These are phyloP conservation scores for Urosaurus nigricauda DNA, from an alignment of 2,797 vertebrate genomes.

Conservation along the genomic window DNA sequence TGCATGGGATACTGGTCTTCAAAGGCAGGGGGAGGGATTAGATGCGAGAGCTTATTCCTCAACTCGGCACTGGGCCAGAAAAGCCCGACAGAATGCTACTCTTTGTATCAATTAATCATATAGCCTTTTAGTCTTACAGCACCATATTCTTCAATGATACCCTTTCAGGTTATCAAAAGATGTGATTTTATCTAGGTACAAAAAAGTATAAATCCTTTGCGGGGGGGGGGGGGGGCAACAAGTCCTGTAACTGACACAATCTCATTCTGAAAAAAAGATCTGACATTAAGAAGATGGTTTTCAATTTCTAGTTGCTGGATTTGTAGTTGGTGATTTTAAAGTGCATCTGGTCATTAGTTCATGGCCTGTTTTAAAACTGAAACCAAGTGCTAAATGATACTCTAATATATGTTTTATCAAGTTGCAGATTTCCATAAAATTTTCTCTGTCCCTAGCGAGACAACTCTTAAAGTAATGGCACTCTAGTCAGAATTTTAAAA, in stretches of 20 bases:
- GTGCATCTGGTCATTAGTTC: constrained; percentile 43
- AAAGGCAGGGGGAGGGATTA: neutral
- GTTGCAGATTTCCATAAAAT: constrained; percentile 17
- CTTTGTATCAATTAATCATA: constrained; percentile 17
- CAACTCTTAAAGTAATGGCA: constrained; percentile 18
- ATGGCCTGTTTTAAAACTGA: constrained; percentile 32
- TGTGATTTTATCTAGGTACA: neutral
- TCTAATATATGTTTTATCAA: constrained; percentile 11
- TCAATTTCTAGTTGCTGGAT: constrained; percentile 17
- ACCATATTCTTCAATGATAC: neutral
- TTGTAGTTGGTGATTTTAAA: constrained; percentile 33
- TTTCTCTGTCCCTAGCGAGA: constrained; percentile 3
- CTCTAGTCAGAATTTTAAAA: constrained; percentile 1
- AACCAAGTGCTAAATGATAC: constrained; percentile 38
- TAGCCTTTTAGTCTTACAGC: constrained; percentile 28
- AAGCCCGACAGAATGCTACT: neutral
- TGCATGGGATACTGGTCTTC: neutral
- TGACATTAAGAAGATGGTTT: neutral
- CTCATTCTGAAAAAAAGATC: constrained; percentile 10
- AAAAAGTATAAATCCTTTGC: constrained; percentile 11
- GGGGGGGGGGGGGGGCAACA: neutral
- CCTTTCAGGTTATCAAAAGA: neutral
- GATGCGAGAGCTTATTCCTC: neutral
- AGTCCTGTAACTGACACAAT: neutral
- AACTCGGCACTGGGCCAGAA: neutral